A percentile compares a stretch with the other conserved stretches of the same genome.
Conservation (phyloP, 2,797 vertebrate species). For the Propithecus deckenii region DNA sequence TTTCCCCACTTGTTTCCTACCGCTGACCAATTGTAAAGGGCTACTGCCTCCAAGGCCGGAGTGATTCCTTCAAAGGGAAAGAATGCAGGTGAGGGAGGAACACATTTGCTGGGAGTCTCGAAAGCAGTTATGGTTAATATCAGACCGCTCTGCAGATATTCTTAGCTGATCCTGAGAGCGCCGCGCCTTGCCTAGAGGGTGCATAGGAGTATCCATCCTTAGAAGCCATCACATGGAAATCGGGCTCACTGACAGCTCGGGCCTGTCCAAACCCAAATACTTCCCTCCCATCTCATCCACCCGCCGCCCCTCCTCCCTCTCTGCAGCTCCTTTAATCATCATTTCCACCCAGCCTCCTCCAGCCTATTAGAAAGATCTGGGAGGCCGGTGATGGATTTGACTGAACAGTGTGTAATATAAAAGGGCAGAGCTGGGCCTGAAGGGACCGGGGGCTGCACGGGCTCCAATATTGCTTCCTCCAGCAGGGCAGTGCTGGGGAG, state of each 20-base stretch:
- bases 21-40: neutral
- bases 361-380: slow-evolving; percentile 59
- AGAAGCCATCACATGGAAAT: neutral
- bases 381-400: slow-evolving; percentile 73
- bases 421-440: slow-evolving; percentile 73
- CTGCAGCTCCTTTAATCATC: slow-evolving; percentile 43
- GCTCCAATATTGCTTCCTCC: slow-evolving; percentile 79
- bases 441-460: slow-evolving; percentile 61
- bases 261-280: neutral
- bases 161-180: neutral
- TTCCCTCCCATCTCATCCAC: neutral
- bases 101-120: neutral
- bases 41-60: rapidly evolving
- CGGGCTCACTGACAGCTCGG: neutral
- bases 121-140: neutral
- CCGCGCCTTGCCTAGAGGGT: neutral
- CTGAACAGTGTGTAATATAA: slow-evolving; percentile 75
- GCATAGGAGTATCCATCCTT: neutral
- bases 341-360: slow-evolving; percentile 17
- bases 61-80: neutral
- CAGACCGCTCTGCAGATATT: neutral
- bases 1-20: neutral
- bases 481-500: slow-evolving; percentile 47
- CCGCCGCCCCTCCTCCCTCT: neutral
- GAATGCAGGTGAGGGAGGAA: neutral